phyloP scores from a whole-genome alignment of 1,140 invertebrate genomes.

The Macrocentrus cingulum region DNA sequence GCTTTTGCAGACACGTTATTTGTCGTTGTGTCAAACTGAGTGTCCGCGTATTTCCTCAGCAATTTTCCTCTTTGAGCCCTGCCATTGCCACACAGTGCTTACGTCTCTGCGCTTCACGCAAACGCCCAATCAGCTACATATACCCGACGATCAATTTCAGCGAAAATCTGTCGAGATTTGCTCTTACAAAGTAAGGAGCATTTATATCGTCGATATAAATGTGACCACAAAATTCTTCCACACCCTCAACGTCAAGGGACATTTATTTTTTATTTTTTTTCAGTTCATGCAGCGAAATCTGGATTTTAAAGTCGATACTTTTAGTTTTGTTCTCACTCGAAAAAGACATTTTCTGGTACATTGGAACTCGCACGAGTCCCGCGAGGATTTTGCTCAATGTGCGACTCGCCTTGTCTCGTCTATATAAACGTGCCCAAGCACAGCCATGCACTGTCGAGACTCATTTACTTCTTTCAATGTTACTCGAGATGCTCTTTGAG shows the following conservation, averaged over 20 bases:
- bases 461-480: slow-evolving; percentile 6
- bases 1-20: background rate
- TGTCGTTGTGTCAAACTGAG: slow-evolving; percentile 12
- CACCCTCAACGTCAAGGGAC: no score
- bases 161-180: no score
- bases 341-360: background rate
- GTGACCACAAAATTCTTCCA: no score
- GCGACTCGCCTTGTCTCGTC: background rate
- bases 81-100: background rate
- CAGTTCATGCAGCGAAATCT: background rate
- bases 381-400: background rate
- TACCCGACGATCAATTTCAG: no score
- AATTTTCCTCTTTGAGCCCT: background rate
- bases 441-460: background rate
- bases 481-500: background rate
- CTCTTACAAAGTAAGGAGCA: no score
- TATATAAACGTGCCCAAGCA: slow-evolving; percentile 10
- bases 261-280: no score
- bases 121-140: background rate
- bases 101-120: background rate
- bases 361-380: slow-evolving; percentile 2
- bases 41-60: slow-evolving; percentile 2
- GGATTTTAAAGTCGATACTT: background rate
- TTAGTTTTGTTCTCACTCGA: background rate
- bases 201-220: background rate